Base-by-base conservation (phyloP, 1,140 invertebrate species). In the Marisa cornuarietis region DNA sequence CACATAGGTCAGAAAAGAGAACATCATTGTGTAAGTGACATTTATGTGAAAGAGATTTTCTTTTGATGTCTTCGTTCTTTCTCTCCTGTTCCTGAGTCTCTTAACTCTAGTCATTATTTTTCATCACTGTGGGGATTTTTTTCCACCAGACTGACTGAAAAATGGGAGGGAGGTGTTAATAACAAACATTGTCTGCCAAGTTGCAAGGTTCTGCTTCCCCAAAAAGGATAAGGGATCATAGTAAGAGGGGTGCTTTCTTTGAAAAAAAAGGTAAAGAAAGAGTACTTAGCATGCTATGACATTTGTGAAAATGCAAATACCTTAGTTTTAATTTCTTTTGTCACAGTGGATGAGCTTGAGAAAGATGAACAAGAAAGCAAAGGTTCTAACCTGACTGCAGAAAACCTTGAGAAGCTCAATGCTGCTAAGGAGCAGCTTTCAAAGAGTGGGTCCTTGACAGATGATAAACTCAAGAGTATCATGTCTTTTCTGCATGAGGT, bases 401-500 rank as follows among this genome's bases (percentile, higher is more conserved):
- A 89, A 51, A 88, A 87, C 58, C 76, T 90, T 14, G 81, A 86
- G 75, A 85, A 85, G 76, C 79, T 89, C 14, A 87, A 87, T 75
- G 71, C 81, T 26, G 52, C 72, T 14, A 82, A 84, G 71, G 83
- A 89, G 63, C 81, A 63, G 18, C 61, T 83, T 31, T 58, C 54
- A 58, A 87, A 87, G 51, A 85, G 85, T 77, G 86, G 85, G 7
- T 83, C 86, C 49, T 81, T 90, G 24, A 85, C 88, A 13, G 88
- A 90, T 82, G 88, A 89, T 76, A 91, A 91, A 77, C 83, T 91
- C 49, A 85, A 85, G 76, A 91, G 88, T 73, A 91, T 91, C 71
- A 89, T 91, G 80, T 83, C 85, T 13, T 91, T 90, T 74, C 84
- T 91, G 9, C 88, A 91, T 85, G 90, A 91, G 79, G 90, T 90